phyloP scores from a whole-genome alignment of 2,113 vertebrate genomes.

The Percina caprodes region DNA sequence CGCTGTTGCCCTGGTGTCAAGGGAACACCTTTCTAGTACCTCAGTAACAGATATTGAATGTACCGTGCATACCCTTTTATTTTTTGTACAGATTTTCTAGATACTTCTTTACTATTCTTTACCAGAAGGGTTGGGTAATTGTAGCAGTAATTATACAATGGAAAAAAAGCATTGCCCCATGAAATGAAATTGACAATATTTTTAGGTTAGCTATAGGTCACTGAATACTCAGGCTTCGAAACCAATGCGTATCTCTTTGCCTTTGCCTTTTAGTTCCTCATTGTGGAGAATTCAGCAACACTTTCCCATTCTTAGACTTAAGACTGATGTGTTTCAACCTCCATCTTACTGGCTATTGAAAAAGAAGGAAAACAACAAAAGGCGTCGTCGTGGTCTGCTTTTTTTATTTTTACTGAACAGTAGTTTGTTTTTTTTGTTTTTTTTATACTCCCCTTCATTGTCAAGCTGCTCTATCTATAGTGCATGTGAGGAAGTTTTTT shows the following conservation, averaged over 20 bases:
- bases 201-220: slow-evolving; percentile 54
- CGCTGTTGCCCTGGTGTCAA: slow-evolving; percentile 81
- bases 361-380: slow-evolving; percentile 35
- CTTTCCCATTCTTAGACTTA: slow-evolving; percentile 41
- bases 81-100: slow-evolving; percentile 87
- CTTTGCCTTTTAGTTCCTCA: slow-evolving; percentile 61
- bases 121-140: slow-evolving; percentile 77
- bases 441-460: slow-evolving; percentile 39
- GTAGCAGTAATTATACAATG: slow-evolving; percentile 74
- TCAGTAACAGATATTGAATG: slow-evolving; percentile 92
- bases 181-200: slow-evolving; percentile 54
- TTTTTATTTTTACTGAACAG: slow-evolving; percentile 32
- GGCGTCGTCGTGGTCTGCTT: slow-evolving; percentile 58
- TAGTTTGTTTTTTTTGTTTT: slow-evolving; percentile 37
- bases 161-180: slow-evolving; percentile 41
- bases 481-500: slow-evolving; percentile 75
- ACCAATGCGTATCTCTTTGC: slow-evolving; percentile 55
- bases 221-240: slow-evolving; percentile 75
- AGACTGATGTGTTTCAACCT: slow-evolving; percentile 45
- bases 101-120: slow-evolving; percentile 80
- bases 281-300: slow-evolving; percentile 66
- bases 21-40: slow-evolving; percentile 87
- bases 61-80: slow-evolving; percentile 84
- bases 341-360: slow-evolving; percentile 57
- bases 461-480: slow-evolving; percentile 75